A percentile compares a stretch with the other conserved stretches of the same genome.
phyloP scores from a whole-genome alignment of 2,888 invertebrate genomes.

The Agonopterix heracliana region DNA sequence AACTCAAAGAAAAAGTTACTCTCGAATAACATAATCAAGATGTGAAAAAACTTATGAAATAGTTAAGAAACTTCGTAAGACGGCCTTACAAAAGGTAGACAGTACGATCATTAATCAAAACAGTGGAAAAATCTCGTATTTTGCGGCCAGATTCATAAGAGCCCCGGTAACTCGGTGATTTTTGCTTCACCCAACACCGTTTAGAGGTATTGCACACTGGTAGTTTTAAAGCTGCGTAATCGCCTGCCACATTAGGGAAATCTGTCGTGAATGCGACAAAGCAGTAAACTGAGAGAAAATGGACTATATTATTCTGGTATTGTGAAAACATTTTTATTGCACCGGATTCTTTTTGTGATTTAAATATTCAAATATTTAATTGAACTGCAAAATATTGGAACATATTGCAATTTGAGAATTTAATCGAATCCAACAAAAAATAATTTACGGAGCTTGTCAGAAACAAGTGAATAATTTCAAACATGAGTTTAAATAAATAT shows the following conservation, averaged over 20 bases:
- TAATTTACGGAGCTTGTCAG: no score
- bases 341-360: no score
- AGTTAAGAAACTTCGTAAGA: slow-evolving; percentile 16
- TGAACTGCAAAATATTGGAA: no score
- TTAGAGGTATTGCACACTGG: slow-evolving; percentile 3
- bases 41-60: slow-evolving; percentile 4
- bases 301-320: neutral
- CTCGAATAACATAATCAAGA: slow-evolving; percentile 5
- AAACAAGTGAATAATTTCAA: no score
- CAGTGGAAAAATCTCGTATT: slow-evolving; percentile 13
- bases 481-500: no score
- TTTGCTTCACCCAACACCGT: neutral
- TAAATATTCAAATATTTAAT: no score
- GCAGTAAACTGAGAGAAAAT: slow-evolving; percentile 3
- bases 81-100: slow-evolving; percentile 29
- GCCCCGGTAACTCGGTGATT: slow-evolving; percentile 3
- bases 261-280: slow-evolving; percentile 4
- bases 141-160: slow-evolving; percentile 14
- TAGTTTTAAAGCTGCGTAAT: slow-evolving; percentile 5
- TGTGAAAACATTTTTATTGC: no score
- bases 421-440: no score
- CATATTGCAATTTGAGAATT: no score
- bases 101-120: slow-evolving; percentile 32
- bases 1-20: no score
- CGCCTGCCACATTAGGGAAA: slow-evolving; percentile 9